Conservation (phyloP, 2,113 vertebrate species). For the Tetrax tetrax region DNA sequence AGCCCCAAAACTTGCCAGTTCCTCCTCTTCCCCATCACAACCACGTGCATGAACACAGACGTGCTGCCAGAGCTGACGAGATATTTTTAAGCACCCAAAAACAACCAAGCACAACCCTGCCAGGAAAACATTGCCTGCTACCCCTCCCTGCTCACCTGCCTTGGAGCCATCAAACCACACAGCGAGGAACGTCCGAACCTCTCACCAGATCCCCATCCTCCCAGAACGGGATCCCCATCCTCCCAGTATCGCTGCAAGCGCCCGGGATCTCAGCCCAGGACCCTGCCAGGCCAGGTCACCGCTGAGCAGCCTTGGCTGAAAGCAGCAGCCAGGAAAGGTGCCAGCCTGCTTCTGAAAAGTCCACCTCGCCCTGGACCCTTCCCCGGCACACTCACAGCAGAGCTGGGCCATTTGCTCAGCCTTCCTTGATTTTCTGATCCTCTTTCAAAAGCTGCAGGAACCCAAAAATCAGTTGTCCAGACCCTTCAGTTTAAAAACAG, state of each 20-base stretch:
- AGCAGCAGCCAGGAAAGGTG: neutral
- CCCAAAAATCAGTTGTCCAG: neutral
- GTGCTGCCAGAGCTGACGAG: neutral
- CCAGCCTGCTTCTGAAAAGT: neutral
- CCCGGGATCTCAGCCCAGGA: neutral
- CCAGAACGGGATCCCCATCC: neutral
- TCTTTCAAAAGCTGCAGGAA: neutral
- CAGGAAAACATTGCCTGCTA: neutral
- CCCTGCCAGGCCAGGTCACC: neutral
- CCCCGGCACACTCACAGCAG: rapidly evolving
- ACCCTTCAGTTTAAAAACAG: neutral
- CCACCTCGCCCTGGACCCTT: neutral
- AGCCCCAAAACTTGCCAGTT: neutral
- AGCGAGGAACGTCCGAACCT: neutral
- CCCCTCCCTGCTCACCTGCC: neutral
- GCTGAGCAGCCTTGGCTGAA: neutral
- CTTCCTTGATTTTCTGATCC: neutral
- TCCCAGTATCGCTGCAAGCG: neutral
- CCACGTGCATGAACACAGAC: neutral
- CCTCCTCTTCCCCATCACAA: neutral
- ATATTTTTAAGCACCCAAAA: constrained; percentile 19
- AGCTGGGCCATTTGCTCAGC: rapidly evolving
- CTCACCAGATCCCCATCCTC: no score
- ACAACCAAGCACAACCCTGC: neutral
- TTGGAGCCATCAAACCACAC: neutral